A percentile compares a stretch with the other conserved stretches of the same genome.
These are phyloP conservation scores for Drosophila koepferae DNA, from an alignment of 2,888 invertebrate species.

Conservation along the genomic window DNA sequence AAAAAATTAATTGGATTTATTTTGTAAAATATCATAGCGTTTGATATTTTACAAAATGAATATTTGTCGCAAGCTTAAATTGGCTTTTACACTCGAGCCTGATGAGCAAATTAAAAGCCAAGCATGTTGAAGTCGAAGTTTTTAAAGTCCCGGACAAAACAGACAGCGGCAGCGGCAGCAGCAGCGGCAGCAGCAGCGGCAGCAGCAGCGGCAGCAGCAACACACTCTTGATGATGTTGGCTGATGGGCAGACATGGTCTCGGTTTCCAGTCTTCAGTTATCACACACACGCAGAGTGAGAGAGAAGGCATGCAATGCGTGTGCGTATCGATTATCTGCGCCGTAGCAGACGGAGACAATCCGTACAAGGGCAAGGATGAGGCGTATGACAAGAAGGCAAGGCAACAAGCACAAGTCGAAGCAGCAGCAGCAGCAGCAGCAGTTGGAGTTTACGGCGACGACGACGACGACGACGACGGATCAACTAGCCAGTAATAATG, in stretches of 20 bases:
- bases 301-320: constrained; percentile 26
- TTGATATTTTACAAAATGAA: background rate
- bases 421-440: background rate
- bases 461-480: constrained; percentile 51
- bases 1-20: constrained; percentile 2
- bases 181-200: too few species aligned
- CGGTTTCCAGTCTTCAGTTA: constrained; percentile 12
- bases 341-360: constrained; percentile 65
- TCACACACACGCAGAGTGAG: background rate
- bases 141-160: constrained; percentile 1
- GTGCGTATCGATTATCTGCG: constrained; percentile 72
- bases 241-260: constrained; percentile 42
- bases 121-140: constrained; percentile 6
- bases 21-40: background rate
- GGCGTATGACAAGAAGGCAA: constrained; percentile 12
- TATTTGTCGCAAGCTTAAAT: constrained; percentile 2
- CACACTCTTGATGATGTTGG: constrained; percentile 24
- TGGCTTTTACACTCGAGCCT: background rate
- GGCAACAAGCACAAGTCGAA: constrained; percentile 10
- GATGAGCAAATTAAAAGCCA: constrained; percentile 6
- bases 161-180: too few species aligned
- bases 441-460: constrained; percentile 19
- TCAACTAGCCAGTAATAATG: constrained; percentile 79
- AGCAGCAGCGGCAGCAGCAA: too few species aligned
- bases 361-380: constrained; percentile 45